Base-by-base conservation (phyloP, 1,140 invertebrate species). In the Drosophila sechellia region DNA sequence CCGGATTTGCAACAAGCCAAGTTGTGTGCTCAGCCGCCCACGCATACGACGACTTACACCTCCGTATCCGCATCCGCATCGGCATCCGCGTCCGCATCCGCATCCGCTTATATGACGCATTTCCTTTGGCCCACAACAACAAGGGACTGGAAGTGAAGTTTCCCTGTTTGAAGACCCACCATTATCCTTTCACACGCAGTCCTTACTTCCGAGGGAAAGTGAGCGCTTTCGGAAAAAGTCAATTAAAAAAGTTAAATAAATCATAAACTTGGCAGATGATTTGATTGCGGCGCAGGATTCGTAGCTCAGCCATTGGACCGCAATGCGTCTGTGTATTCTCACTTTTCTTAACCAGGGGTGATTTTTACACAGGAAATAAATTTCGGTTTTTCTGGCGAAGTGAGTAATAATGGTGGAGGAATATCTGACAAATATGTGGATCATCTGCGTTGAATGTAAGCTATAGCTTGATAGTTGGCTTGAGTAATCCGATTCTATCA, bases 201-300 rank as follows among this genome's bases (percentile, higher is more conserved):
- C 49, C 52, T 56, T 52, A 58, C 34, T 64, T 56, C 56, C 56
- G 34, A 69, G 70, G 63, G 48, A 69, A 37, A 52, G 42, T 53
- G 46, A 3, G 53, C 54, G 53, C 34, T 56, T 52, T 86, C 76
- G 90, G 90, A 91, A 91, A 91, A 91, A 91, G 90, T 91, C 90
- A 91, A 91, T 91, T 91, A 91, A 91, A 91, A 91, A 91, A 91
- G 90, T 91, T 91, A 91, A 91, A 91, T 91, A 91, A 91, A 91
- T 91, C 90, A 91, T 91, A 91, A 91, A 83, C 79, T 87, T 91
- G 90, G 85, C 85, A 87, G 81, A 90, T 89, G 87, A 90, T 90
- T 90, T 90, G 87, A 90, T 90, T 90, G 87, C 87, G 87, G 87
- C 79, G 77, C 79, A 81, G 81, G 79, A 86, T 73, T 80, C 77